Conservation (phyloP, 2,113 vertebrate species). For the Gobius niger region DNA sequence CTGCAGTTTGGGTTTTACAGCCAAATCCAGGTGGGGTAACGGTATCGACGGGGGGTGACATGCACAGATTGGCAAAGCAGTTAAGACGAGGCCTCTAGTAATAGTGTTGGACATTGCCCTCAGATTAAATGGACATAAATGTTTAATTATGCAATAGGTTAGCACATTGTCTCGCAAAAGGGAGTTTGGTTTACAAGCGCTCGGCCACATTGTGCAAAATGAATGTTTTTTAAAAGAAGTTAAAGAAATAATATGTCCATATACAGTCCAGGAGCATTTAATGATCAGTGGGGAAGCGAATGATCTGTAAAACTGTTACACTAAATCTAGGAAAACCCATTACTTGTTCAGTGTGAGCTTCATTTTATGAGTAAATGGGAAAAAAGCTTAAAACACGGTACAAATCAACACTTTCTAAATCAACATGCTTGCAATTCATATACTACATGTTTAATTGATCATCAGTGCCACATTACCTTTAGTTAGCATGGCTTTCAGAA, state of each 20-base stretch:
- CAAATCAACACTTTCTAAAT: no score
- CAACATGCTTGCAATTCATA: no score
- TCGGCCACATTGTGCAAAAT: not conserved
- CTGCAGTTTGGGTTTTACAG: constrained; percentile 34
- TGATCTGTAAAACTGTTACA: no score
- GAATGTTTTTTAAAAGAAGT: not conserved
- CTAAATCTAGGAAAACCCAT: no score
- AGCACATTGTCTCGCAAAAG: not conserved
- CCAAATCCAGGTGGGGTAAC: constrained; percentile 27
- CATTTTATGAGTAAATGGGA: no score
- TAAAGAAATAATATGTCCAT: not conserved
- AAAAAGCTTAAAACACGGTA: no score
- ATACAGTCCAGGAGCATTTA: no score
- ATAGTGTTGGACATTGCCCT: not conserved
- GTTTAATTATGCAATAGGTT: not conserved
- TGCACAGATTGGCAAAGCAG: constrained; percentile 3
- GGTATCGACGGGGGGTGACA: not conserved
- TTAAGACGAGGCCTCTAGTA: not conserved
- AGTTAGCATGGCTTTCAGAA: no score
- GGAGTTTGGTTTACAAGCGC: not conserved
- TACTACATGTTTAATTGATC: no score
- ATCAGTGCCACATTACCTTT: no score
- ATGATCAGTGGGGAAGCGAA: no score
- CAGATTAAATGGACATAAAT: not conserved
- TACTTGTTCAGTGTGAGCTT: no score